A percentile compares a stretch with the other conserved stretches of the same genome.
Evolutionary conservation across 2,113 vertebrate genomes (phyloP).

Genomic region (Eulemur macaco): DNA sequence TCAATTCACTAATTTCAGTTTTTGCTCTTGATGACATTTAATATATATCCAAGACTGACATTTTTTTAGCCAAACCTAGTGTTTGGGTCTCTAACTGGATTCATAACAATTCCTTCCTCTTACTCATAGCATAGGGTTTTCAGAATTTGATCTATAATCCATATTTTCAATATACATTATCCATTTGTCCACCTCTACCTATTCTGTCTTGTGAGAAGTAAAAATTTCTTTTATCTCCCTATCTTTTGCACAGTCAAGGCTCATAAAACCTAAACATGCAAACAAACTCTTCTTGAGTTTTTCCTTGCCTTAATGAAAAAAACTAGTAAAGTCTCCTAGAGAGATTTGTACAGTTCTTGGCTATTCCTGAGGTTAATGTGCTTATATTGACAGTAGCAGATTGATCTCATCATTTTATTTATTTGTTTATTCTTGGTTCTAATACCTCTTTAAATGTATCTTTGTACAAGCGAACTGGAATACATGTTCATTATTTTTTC

Average conservation of each 20-base stretch:
- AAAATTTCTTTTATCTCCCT: not conserved
- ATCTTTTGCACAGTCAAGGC: not conserved
- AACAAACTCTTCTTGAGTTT: not conserved
- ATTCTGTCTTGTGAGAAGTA: not conserved
- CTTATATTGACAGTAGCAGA: not conserved
- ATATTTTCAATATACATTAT: not conserved
- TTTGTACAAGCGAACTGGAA: not conserved
- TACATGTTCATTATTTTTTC: not conserved
- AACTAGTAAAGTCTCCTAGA: not conserved
- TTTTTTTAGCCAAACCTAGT: not conserved
- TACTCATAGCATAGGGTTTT: not conserved
- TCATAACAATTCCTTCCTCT: not conserved
- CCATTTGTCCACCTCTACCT: not conserved
- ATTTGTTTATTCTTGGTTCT: not conserved
- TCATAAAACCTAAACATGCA: not conserved
- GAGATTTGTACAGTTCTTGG: not conserved
- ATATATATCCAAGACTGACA: not conserved
- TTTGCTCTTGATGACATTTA: not conserved
- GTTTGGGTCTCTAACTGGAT: not conserved
- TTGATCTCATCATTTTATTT: not conserved
- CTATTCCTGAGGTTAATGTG: not conserved
- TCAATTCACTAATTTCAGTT: not conserved
- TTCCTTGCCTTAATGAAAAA: not conserved
- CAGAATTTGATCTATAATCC: not conserved
- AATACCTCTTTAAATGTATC: not conserved